phyloP scores from a whole-genome alignment of 2,888 invertebrate species.

The Stictocephala bisonia region DNA sequence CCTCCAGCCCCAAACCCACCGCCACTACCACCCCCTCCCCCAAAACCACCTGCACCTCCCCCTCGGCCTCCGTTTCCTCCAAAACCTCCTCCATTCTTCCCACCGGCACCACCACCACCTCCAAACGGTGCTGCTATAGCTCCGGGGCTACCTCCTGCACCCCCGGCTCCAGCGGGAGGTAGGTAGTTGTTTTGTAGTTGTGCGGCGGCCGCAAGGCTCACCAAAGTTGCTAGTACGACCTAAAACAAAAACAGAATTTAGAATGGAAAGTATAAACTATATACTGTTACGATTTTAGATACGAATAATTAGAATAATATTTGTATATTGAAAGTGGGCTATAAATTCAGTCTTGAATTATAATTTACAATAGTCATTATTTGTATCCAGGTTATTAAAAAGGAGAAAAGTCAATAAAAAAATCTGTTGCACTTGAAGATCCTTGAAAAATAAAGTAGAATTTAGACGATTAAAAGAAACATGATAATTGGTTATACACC shows the following conservation, averaged over 20 bases:
- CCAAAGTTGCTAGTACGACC: constrained; percentile 16
- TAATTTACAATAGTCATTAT: too few species aligned
- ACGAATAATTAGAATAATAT: too few species aligned
- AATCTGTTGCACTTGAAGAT: too few species aligned
- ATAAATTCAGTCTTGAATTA: too few species aligned
- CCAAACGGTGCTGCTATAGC: constrained; percentile 33
- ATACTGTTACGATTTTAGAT: too few species aligned
- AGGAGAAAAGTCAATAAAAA: too few species aligned
- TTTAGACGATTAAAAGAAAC: too few species aligned
- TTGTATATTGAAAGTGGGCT: too few species aligned
- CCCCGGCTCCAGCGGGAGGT: constrained; percentile 32
- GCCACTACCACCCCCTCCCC: neutral
- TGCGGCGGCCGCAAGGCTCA: constrained; percentile 33
- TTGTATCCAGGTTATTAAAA: too few species aligned
- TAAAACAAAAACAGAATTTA: neutral
- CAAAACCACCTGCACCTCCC: neutral
- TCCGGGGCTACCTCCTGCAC: constrained; percentile 48
- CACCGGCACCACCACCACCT: constrained; percentile 8
- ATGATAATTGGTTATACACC: too few species aligned
- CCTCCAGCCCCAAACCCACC: constrained; percentile 34
- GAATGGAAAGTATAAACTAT: neutral
- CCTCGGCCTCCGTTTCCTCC: constrained; percentile 14
- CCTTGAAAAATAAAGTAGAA: too few species aligned
- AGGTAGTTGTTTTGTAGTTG: constrained; percentile 39
- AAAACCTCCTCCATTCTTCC: constrained; percentile 6